phyloP scores from a whole-genome alignment of 2,113 vertebrate genomes.

The Gobio gobio region DNA sequence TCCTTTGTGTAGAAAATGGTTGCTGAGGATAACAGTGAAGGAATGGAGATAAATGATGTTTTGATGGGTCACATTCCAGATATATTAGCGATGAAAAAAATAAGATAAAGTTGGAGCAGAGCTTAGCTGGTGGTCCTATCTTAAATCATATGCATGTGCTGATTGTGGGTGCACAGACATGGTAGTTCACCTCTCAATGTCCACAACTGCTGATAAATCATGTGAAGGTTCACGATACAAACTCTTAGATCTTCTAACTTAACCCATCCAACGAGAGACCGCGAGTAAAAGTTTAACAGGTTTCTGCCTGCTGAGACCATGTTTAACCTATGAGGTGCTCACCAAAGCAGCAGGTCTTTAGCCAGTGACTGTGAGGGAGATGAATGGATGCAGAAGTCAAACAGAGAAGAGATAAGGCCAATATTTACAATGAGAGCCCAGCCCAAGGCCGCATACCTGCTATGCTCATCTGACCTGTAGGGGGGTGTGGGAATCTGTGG shows the following conservation, averaged over 20 bases:
- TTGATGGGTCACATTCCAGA: neutral
- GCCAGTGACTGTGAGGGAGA: conserved; percentile 20
- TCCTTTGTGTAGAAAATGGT: neutral
- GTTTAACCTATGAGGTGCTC: neutral
- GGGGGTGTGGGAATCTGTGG: conserved; percentile 33
- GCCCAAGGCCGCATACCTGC: conserved; percentile 58
- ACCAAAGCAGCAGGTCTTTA: conserved; percentile 19
- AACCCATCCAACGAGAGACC: neutral
- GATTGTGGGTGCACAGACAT: neutral
- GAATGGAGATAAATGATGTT: neutral
- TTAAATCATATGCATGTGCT: neutral
- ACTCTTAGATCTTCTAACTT: neutral
- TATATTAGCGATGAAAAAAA: neutral
- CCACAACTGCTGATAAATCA: conserved; percentile 10
- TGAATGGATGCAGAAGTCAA: conserved; percentile 44
- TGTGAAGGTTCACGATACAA: neutral
- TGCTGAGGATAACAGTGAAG: neutral
- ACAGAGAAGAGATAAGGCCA: conserved; percentile 57
- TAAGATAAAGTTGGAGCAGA: neutral
- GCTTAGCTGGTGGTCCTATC: neutral
- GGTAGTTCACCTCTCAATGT: neutral
- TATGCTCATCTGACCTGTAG: conserved; percentile 54
- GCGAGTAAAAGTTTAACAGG: conserved; percentile 32
- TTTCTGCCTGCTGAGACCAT: neutral
- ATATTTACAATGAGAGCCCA: conserved; percentile 42